Evolutionary conservation across 2,797 vertebrate genomes (phyloP).

Genomic region (Ambastaia sidthimunki): DNA sequence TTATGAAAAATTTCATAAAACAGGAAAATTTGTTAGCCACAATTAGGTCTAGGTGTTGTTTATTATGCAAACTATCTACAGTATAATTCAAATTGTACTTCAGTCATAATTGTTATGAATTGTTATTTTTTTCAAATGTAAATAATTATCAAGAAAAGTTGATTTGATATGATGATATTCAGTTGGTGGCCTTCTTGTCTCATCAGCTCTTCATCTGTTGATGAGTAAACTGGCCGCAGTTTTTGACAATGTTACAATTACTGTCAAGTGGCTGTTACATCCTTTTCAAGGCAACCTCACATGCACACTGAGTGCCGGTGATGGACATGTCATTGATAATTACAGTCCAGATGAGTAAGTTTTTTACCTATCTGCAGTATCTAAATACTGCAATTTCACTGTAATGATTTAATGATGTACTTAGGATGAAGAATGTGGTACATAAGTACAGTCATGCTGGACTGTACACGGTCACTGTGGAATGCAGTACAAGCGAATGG

Average conservation of each 20-base stretch:
- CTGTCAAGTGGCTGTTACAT: conserved; percentile 89
- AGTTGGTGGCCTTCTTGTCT: neutral
- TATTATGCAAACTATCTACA: too few species aligned
- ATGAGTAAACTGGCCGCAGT: conserved; percentile 77
- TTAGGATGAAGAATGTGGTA: conserved; percentile 79
- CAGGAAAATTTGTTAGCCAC: too few species aligned
- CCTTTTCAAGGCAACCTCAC: conserved; percentile 91
- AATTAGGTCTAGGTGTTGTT: too few species aligned
- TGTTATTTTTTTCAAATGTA: neutral
- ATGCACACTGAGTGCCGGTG: conserved; percentile 87
- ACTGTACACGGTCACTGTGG: conserved; percentile 84
- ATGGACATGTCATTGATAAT: conserved; percentile 86
- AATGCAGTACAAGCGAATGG: conserved; percentile 92
- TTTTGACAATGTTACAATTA: conserved; percentile 85
- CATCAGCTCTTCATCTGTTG: conserved; percentile 80
- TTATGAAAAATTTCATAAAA: too few species aligned
- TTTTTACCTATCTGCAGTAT: neutral
- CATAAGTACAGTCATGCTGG: conserved; percentile 83
- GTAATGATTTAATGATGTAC: neutral
- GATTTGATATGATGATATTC: neutral
- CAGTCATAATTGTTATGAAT: neutral
- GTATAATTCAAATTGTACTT: neutral
- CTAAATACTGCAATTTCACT: neutral
- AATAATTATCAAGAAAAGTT: neutral
- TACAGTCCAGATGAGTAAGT: conserved; percentile 88